These are phyloP conservation scores for Harmothoe impar DNA, from an alignment of 2,888 invertebrate genomes.

Conservation along the genomic window DNA sequence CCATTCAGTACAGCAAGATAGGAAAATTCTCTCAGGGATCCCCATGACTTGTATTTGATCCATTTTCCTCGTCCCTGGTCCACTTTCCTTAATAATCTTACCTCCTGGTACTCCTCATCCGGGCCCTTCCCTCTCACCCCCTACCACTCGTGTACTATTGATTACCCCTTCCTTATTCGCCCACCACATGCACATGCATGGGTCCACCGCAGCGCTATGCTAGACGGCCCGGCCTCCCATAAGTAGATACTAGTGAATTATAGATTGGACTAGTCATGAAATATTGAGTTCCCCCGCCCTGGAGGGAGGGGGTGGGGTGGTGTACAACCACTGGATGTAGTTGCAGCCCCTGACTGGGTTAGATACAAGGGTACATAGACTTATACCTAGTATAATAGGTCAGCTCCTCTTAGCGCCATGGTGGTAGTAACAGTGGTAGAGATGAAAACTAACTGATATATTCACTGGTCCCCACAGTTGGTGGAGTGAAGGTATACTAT, in stretches of 20 bases:
- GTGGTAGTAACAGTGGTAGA: no score
- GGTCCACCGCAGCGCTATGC: neutral
- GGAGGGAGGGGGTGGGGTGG: neutral
- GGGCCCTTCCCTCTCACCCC: neutral
- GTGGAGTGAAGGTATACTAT: no score
- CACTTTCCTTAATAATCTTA: neutral
- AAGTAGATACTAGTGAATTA: conserved; percentile 33
- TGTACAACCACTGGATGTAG: neutral
- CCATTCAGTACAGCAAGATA: neutral
- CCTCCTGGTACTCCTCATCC: neutral
- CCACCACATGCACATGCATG: conserved; percentile 10
- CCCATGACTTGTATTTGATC: neutral
- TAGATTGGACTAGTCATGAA: conserved; percentile 20
- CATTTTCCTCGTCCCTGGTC: conserved; percentile 2
- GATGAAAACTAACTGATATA: no score
- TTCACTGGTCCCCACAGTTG: no score
- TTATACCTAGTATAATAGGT: no score
- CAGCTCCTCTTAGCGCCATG: no score
- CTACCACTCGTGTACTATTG: neutral
- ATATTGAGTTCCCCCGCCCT: neutral
- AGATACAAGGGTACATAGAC: no score
- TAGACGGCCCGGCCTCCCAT: neutral
- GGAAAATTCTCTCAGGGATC: neutral
- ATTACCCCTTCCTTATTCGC: neutral
- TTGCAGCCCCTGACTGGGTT: neutral